Evolutionary conservation across 2,888 invertebrate species (phyloP).

Genomic region (Amphipyra tragopoginis): DNA sequence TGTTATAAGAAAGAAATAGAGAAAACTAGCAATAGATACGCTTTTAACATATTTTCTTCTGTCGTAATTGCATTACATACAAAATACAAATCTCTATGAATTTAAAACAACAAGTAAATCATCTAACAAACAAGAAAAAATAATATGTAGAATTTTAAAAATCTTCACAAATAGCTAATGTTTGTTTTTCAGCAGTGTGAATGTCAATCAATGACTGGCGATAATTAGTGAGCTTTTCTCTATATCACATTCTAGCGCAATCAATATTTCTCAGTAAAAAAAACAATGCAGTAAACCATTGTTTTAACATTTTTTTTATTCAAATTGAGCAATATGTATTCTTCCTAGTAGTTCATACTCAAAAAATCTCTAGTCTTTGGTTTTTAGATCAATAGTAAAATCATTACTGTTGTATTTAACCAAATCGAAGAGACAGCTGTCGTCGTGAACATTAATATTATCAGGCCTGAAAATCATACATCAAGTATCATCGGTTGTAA

Average conservation of each 20-base stretch:
- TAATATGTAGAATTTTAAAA: conserved; percentile 1
- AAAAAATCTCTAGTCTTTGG: background rate
- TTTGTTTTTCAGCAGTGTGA: conserved; percentile 10
- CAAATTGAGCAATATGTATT: background rate
- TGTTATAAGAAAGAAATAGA: no score
- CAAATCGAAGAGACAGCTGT: conserved; percentile 20
- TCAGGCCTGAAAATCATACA: conserved; percentile 60
- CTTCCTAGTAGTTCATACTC: background rate
- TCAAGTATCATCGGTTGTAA: conserved; percentile 60
- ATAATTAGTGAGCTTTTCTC: conserved; percentile 22
- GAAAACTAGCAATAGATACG: no score
- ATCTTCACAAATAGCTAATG: background rate
- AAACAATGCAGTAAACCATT: background rate
- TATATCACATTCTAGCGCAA: conserved; percentile 9
- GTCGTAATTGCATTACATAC: no score
- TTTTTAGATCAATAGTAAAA: conserved; percentile 1
- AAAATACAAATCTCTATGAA: no score
- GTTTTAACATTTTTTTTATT: background rate
- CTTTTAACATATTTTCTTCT: no score
- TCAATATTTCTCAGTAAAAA: background rate
- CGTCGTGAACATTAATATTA: conserved; percentile 37
- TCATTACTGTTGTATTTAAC: conserved; percentile 1
- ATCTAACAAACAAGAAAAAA: background rate
- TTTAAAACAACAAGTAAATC: no score
- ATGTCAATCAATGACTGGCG: conserved; percentile 29